A percentile compares a stretch with the other conserved stretches of the same genome.
These are phyloP conservation scores for Mohoua ochrocephala DNA, from an alignment of 2,113 vertebrate species.

Conservation along the genomic window DNA sequence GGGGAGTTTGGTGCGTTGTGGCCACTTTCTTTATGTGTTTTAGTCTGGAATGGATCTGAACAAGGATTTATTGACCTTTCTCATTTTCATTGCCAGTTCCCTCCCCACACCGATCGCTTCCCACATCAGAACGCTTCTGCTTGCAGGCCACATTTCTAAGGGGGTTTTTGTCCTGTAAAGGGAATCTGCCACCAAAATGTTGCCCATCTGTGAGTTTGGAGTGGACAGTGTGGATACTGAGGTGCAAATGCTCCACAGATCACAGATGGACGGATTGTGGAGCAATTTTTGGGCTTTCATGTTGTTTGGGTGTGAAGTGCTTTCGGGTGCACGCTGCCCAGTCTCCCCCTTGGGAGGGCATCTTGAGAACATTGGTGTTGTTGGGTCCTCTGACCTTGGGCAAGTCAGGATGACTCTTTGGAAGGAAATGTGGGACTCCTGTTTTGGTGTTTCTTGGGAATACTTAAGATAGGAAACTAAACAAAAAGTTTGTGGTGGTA, in stretches of 20 bases:
- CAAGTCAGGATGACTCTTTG: background rate
- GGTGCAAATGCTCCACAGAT: background rate
- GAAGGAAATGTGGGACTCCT: background rate
- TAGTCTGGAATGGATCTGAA: background rate
- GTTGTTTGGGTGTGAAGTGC: background rate
- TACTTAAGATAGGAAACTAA: background rate
- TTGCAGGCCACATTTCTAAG: background rate
- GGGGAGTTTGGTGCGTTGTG: background rate
- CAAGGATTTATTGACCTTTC: background rate
- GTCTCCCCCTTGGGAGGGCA: background rate
- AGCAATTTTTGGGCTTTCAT: background rate
- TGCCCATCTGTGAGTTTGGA: background rate
- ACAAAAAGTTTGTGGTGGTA: background rate
- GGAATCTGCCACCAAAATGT: background rate
- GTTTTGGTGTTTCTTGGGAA: background rate
- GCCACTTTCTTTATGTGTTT: background rate
- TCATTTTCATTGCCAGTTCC: background rate
- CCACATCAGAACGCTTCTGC: background rate
- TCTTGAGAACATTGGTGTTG: background rate
- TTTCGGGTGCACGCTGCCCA: background rate
- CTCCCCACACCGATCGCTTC: background rate
- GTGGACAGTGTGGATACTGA: background rate
- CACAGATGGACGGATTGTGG: accelerated
- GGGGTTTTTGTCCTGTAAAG: background rate
- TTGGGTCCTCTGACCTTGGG: background rate